Evolutionary conservation across 1,140 invertebrate genomes (phyloP).

Genomic region (Drosophila leontia): DNA sequence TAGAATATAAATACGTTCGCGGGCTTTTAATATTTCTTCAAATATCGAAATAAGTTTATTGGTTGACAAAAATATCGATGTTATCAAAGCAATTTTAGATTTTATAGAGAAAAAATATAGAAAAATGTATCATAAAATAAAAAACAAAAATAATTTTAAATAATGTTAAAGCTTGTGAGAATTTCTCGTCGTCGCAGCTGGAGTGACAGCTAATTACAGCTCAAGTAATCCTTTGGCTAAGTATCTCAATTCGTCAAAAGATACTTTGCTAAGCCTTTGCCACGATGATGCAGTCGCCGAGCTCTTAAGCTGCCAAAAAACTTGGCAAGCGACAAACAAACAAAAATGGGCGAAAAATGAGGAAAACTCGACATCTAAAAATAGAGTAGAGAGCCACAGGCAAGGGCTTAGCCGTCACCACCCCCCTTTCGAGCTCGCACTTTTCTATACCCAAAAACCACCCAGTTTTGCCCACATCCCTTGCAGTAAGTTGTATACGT

Average conservation of each 20-base stretch:
- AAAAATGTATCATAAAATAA: not conserved
- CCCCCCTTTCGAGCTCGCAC: not conserved
- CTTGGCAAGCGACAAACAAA: conserved; percentile 55
- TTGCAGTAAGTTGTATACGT: conserved; percentile 46
- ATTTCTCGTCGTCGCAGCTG: conserved; percentile 1
- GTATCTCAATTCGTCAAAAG: conserved; percentile 63
- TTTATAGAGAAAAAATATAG: not conserved
- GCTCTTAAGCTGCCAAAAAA: conserved; percentile 68
- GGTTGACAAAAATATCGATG: not conserved
- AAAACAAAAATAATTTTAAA: not conserved
- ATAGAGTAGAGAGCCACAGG: conserved; percentile 38
- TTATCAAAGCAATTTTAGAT: not conserved
- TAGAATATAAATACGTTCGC: no score
- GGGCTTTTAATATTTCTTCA: no score
- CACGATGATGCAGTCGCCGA: conserved; percentile 36
- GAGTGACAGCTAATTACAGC: conserved; percentile 63
- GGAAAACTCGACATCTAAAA: conserved; percentile 39
- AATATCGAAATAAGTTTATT: not conserved
- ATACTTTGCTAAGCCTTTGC: conserved; percentile 65
- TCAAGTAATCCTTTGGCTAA: conserved; percentile 56
- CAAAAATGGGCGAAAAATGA: conserved; percentile 24
- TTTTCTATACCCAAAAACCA: conserved; percentile 1
- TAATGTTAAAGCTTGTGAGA: conserved; percentile 9
- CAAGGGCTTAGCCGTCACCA: conserved; percentile 14
- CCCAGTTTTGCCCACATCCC: not conserved